Evolutionary conservation across 1,140 invertebrate species (phyloP).

Genomic region (Physella acuta): DNA sequence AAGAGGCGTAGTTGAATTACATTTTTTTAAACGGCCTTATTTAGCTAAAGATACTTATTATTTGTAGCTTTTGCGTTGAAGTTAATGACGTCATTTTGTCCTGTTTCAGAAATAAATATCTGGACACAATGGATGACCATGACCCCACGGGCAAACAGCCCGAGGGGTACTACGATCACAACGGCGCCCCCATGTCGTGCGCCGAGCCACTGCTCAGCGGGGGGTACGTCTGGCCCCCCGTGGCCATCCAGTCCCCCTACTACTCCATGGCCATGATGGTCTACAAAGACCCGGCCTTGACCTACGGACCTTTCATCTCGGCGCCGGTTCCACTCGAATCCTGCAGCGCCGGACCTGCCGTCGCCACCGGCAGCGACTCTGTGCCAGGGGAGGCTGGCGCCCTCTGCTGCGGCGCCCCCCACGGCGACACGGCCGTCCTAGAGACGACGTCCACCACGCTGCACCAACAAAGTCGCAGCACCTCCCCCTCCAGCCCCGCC

Average conservation of each 20-base stretch:
- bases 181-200: background rate
- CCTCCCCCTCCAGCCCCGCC: background rate
- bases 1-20: no score
- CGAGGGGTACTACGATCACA: background rate
- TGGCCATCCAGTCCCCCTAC: background rate
- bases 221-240: slow-evolving; percentile 12
- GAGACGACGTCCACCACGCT: slow-evolving; percentile 8
- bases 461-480: background rate
- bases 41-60: no score
- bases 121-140: slow-evolving; percentile 4
- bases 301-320: background rate
- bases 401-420: background rate
- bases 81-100: no score
- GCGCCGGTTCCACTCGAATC: background rate
- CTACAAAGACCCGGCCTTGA: slow-evolving; percentile 8
- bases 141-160: background rate
- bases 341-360: background rate
- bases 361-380: background rate
- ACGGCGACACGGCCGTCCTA: slow-evolving; percentile 1
- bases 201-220: background rate
- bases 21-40: no score
- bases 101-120: no score
- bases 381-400: background rate
- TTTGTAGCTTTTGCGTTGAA: no score
- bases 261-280: slow-evolving; percentile 21